Percentiles rank a stretch among this genome's conserved stretches.
Evolutionary conservation across 2,113 vertebrate species (phyloP).

Genomic region (Peromyscus californicus): DNA sequence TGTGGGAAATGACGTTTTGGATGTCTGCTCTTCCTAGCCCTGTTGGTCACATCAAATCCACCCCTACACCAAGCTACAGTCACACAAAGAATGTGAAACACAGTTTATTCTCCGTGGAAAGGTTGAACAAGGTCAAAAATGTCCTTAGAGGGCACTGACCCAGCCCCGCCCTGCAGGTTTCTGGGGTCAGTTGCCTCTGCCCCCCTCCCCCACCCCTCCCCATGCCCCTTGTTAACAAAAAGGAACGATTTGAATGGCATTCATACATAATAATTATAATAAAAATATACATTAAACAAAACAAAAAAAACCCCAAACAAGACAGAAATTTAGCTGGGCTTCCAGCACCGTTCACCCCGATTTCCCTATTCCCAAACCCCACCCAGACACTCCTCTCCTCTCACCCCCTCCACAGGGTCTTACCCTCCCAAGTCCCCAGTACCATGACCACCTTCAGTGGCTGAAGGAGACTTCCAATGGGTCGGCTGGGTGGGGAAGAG

Average conservation of each 20-base stretch:
- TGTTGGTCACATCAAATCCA: neutral
- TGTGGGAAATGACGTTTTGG: neutral
- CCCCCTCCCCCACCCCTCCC: conserved; percentile 71
- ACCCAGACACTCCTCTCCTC: conserved; percentile 31
- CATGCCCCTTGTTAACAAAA: conserved; percentile 82
- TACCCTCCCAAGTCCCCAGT: conserved; percentile 72
- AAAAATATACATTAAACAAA: conserved; percentile 86
- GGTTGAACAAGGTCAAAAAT: conserved; percentile 83
- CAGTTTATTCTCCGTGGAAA: conserved; percentile 84
- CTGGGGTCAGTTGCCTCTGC: conserved; percentile 78
- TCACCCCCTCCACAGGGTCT: conserved; percentile 39
- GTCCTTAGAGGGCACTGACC: conserved; percentile 81
- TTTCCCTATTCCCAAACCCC: neutral
- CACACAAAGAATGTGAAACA: conserved; percentile 79
- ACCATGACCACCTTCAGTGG: conserved; percentile 75
- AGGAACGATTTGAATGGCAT: conserved; percentile 81
- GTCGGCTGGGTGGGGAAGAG: conserved; percentile 17
- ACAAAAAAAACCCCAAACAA: conserved; percentile 75
- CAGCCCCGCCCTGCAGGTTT: conserved; percentile 85
- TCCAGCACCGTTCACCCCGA: conserved; percentile 82
- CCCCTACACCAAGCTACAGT: conserved; percentile 53
- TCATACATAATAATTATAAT: conserved; percentile 86
- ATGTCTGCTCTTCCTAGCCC: neutral
- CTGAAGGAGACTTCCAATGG: conserved; percentile 72
- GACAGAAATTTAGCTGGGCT: conserved; percentile 83